Evolutionary conservation across 2,888 invertebrate genomes (phyloP), one percentile per base, ranked within the genome.

Genomic region (Salpingus planirostris): DNA sequence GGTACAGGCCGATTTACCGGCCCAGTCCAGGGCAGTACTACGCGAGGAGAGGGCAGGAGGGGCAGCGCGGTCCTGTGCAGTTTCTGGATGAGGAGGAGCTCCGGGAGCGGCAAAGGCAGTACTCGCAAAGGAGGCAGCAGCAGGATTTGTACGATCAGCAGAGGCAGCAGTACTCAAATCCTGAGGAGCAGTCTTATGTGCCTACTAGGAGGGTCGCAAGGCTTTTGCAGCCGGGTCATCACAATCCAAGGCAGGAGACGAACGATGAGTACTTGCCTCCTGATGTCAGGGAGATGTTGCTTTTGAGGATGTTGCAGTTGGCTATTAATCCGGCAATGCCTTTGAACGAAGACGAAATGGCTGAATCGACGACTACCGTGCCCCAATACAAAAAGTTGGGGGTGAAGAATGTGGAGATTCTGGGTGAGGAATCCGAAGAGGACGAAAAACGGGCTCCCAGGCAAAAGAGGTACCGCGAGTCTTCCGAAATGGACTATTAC

Each of bases 291-390:
- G 82, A 83, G 57, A 80, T 80, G 52, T 61, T 83, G 21, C 60
- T 83, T 5, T 57, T 81, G 49, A 73, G 79, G 50, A 82, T 83
- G 82, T 62, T 83, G 15, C 75, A 82, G 54, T 56, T 83, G 35
- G 81, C 81, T 0, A 78, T 83, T 43, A 78, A 78, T 54, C 74
- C 77, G 4, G 75, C 77, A 26, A 54, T 67, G 36, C 68, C 51
- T 2, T 15, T 60, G 2, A 55, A 60, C 4, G 59, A 59, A 22
- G 52, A 59, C n/a, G 59, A 59, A 18, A 43, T 50, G 27, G 52
- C 50, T 14, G 48, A 50, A 13, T 44, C 61, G 54, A 22, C 68
- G 0, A 66, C 70, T 28, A 69, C 70, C 11, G 69, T 69, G 2
- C 67, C 70, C 2, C 50, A 60, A 18, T 63, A 72, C 33, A 67